Evolutionary conservation across 2,797 vertebrate species (phyloP), one percentile per base, ranked within the genome.

Genomic region (Gobionotothen gibberifrons): DNA sequence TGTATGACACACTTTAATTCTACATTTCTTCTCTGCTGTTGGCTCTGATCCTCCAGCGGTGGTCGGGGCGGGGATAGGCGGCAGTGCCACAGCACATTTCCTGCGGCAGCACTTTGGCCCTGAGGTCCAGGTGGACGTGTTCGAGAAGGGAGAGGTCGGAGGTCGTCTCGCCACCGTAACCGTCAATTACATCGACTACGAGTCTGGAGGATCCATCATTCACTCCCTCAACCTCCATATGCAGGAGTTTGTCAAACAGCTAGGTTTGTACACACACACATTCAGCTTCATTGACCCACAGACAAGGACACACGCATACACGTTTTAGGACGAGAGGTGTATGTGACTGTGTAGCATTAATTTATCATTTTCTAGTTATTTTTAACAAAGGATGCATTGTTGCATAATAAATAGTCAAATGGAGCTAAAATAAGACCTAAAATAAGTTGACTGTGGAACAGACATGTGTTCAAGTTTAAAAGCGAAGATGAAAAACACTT

Each of bases 181-280:
- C 0, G 98, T 98, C 78, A 99, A 99, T 90, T 95, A 96, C 81
- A 94, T 97, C 74, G 95, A 96, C 78, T 99, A 99, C 0, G 97
- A 99, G 90, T 97, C 96, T 1, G 96, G 97, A 3, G 97, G 96
- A 0, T 97, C 96, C 66, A 96, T 97, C 89, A 96, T 99, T 81
- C 97, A 99, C 63, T 96, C 97, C 21, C 96, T 99, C 80, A 99
- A 97, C 84, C 94, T 99, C 56, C 97, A 99, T 89, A 97, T 99
- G 97, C 97, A 98, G 91, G 97, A 97, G 81, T 99, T 99, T 81
- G 95, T 98, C 90, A 98, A 99, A 88, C 95, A 95, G 71, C 91
- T 99, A 26, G 97, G 98, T 99, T 69, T 93, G 96, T 94, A 32
- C 1, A 42, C 32, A 36, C 48, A 43, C 29, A 40, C 17, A 65